Percentiles rank a stretch among this genome's conserved stretches.
Evolutionary conservation across 2,888 invertebrate species (phyloP).

Genomic region (Cosmorhoe ocellata): DNA sequence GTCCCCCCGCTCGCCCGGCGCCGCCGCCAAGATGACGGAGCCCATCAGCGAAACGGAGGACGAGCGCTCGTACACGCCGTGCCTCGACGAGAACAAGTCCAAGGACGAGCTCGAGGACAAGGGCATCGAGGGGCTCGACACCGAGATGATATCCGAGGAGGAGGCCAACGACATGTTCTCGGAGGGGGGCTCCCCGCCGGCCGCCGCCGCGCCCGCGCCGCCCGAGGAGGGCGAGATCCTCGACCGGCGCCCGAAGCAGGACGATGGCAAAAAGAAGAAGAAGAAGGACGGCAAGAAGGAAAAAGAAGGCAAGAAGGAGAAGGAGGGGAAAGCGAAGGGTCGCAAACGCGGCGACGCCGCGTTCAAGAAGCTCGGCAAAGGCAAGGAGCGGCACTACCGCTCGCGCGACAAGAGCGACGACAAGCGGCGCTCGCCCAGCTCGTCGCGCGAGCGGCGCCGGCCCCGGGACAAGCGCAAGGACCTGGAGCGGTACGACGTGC

Average conservation of each 20-base stretch:
- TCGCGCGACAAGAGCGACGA: conserved; percentile 78
- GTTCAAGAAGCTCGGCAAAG: conserved; percentile 92
- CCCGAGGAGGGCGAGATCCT: conserved; percentile 49
- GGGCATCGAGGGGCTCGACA: conserved; percentile 84
- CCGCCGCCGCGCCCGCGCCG: conserved; percentile 64
- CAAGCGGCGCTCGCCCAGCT: conserved; percentile 41
- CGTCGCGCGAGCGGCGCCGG: conserved; percentile 53
- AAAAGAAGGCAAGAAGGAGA: conserved; percentile 65
- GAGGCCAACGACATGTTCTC: conserved; percentile 86
- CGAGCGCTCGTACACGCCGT: conserved; percentile 88
- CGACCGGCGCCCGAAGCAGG: conserved; percentile 53
- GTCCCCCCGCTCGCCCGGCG: conserved; percentile 3
- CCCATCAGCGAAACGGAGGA: conserved; percentile 85
- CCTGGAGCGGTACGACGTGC: conserved; percentile 91
- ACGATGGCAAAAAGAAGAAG: conserved; percentile 71
- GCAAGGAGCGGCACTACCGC: conserved; percentile 85
- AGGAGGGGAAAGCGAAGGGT: conserved; percentile 52
- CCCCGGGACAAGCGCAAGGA: conserved; percentile 86
- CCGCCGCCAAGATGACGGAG: conserved; percentile 80
- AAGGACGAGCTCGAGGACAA: conserved; percentile 65
- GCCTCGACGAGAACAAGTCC: conserved; percentile 85
- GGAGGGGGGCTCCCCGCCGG: conserved; percentile 65
- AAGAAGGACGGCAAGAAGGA: conserved; percentile 78
- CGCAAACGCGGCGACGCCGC: conserved; percentile 68
- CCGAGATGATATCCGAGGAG: conserved; percentile 89